phyloP scores from a whole-genome alignment of 2,113 vertebrate genomes.

The Labeo catla region DNA sequence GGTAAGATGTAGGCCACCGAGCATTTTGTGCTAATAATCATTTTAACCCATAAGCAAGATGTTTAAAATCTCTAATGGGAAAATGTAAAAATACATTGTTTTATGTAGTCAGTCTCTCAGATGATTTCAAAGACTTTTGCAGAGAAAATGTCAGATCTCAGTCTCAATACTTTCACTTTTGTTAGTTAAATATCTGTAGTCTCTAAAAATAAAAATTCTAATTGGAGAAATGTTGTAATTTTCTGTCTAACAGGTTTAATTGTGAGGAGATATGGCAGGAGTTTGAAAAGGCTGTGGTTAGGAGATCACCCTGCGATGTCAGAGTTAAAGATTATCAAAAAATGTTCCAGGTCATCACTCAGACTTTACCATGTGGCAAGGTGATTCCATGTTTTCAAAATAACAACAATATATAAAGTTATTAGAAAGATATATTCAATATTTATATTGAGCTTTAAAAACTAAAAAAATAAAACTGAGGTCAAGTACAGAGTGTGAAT shows the following conservation, averaged over 20 bases:
- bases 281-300: constrained; percentile 72
- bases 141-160: neutral
- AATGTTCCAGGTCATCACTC: constrained; percentile 68
- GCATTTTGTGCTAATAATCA: neutral
- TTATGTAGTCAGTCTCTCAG: neutral
- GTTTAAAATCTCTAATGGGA: neutral
- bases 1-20: constrained; percentile 60
- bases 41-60: neutral
- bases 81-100: neutral
- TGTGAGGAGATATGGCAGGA: constrained; percentile 77
- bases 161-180: neutral
- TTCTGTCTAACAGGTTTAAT: constrained; percentile 66
- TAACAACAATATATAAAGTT: neutral
- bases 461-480: neutral
- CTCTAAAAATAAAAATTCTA: neutral
- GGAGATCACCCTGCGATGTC: constrained; percentile 68
- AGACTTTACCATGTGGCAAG: constrained; percentile 69
- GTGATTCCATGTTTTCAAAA: constrained; percentile 56
- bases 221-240: neutral
- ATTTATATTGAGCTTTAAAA: neutral
- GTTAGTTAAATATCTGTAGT: neutral
- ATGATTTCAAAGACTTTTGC: neutral
- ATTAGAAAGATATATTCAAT: neutral
- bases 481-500: neutral
- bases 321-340: constrained; percentile 67